phyloP scores from a whole-genome alignment of 2,113 vertebrate genomes.

The Daboia siamensis region DNA sequence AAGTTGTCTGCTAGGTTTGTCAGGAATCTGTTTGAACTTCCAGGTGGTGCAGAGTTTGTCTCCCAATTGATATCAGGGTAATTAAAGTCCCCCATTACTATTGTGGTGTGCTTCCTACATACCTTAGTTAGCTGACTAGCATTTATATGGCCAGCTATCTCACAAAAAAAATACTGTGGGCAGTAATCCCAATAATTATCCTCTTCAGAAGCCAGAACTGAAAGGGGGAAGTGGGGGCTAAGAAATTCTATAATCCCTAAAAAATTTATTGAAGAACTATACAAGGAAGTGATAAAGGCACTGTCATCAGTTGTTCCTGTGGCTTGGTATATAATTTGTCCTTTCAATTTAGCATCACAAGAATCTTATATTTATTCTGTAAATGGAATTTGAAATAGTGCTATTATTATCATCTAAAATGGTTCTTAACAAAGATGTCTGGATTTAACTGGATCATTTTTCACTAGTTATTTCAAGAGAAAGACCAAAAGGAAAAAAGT shows the following conservation, averaged over 20 bases:
- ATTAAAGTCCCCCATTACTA: too few relatives aligned
- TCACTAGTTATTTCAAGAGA: background rate
- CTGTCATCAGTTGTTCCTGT: background rate
- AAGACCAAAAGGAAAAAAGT: background rate
- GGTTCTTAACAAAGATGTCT: conserved; percentile 1
- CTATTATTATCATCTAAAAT: background rate
- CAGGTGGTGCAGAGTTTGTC: too few relatives aligned
- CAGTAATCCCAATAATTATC: background rate
- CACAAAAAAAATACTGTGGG: too few relatives aligned
- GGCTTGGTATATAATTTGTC: background rate
- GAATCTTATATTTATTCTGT: background rate
- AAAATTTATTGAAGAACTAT: background rate
- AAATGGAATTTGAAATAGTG: background rate
- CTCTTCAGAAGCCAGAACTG: background rate
- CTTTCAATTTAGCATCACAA: background rate
- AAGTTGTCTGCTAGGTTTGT: too few relatives aligned
- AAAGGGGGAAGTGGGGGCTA: background rate
- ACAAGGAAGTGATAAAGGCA: background rate
- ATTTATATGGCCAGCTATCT: too few relatives aligned
- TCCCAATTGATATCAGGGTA: too few relatives aligned
- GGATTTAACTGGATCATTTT: conserved; percentile 12
- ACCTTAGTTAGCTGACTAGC: too few relatives aligned
- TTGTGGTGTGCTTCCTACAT: too few relatives aligned
- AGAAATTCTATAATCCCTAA: background rate
- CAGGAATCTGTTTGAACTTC: too few relatives aligned